phyloP scores from a whole-genome alignment of 2,113 vertebrate genomes.

The Dasyurus viverrinus region DNA sequence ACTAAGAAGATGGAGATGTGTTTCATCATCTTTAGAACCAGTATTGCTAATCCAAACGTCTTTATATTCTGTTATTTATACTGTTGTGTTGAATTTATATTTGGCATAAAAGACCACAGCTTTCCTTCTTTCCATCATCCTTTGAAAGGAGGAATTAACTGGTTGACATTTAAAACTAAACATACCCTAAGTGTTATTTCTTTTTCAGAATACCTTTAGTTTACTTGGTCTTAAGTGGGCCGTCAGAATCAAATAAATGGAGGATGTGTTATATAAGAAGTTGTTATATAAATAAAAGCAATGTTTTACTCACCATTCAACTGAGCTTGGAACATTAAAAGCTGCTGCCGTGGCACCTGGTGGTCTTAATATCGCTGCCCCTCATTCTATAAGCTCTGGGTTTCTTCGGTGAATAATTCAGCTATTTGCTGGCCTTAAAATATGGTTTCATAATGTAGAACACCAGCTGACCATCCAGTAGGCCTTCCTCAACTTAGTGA shows the following conservation, averaged over 20 bases:
- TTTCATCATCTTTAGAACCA: not conserved
- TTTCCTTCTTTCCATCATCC: no score
- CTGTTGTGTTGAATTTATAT: not conserved
- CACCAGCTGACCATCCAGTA: not conserved
- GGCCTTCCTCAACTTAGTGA: not conserved
- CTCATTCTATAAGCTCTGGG: not conserved
- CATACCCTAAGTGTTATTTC: constrained; percentile 62
- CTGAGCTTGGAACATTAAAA: constrained; percentile 60
- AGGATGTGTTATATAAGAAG: constrained; percentile 73
- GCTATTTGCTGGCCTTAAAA: not conserved
- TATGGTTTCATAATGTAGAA: not conserved
- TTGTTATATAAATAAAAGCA: constrained; percentile 69
- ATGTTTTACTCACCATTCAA: constrained; percentile 44
- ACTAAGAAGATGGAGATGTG: not conserved
- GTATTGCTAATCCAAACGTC: not conserved
- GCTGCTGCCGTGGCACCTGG: constrained; percentile 48
- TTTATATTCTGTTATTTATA: not conserved
- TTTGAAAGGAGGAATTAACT: not conserved
- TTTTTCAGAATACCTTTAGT: constrained; percentile 72
- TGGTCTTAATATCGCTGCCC: not conserved
- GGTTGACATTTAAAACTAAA: not conserved
- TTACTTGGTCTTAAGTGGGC: constrained; percentile 66
- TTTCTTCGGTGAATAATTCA: not conserved
- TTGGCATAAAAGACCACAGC: no score
- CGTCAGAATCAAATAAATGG: constrained; percentile 66